Conservation (phyloP, 2,113 vertebrate species). For the Silurus asotus region DNA sequence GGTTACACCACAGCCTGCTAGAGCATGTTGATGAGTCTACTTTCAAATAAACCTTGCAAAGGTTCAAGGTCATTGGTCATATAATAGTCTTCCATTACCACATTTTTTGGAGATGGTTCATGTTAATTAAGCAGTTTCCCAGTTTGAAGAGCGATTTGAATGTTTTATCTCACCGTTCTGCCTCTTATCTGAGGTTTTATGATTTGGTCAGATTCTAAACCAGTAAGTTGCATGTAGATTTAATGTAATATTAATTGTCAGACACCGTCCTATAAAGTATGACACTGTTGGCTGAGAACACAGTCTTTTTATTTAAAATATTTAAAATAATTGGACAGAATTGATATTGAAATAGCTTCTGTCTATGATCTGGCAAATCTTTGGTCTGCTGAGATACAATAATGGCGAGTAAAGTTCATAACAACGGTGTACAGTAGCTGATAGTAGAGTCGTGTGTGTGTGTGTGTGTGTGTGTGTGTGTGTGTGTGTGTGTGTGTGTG, state of each 20-base stretch:
- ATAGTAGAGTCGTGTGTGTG: constrained; percentile 12
- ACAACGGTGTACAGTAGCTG: constrained; percentile 12
- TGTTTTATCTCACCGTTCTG: constrained; percentile 36
- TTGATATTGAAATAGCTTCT: background rate
- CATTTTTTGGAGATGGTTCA: constrained; percentile 31
- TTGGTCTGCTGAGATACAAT: background rate
- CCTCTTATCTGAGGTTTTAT: constrained; percentile 38
- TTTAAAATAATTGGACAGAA: constrained; percentile 20
- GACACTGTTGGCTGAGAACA: constrained; percentile 1
- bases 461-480: background rate
- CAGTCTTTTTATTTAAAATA: background rate
- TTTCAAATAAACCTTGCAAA: constrained; percentile 27
- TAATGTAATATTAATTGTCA: constrained; percentile 22
- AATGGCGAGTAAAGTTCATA: constrained; percentile 28
- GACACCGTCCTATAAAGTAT: constrained; percentile 8
- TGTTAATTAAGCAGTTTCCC: constrained; percentile 25
- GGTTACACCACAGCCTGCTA: constrained; percentile 8
- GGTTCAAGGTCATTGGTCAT: constrained; percentile 60
- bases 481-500: constrained; percentile 2
- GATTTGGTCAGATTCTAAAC: constrained; percentile 23
- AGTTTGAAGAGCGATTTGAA: constrained; percentile 38
- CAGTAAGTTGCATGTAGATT: constrained; percentile 8
- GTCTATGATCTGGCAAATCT: background rate
- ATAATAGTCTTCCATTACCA: constrained; percentile 31
- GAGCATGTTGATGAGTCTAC: constrained; percentile 10